A percentile compares a stretch with the other conserved stretches of the same genome.
Conservation (phyloP, 2,113 vertebrate species). For the Vulpes vulpes region DNA sequence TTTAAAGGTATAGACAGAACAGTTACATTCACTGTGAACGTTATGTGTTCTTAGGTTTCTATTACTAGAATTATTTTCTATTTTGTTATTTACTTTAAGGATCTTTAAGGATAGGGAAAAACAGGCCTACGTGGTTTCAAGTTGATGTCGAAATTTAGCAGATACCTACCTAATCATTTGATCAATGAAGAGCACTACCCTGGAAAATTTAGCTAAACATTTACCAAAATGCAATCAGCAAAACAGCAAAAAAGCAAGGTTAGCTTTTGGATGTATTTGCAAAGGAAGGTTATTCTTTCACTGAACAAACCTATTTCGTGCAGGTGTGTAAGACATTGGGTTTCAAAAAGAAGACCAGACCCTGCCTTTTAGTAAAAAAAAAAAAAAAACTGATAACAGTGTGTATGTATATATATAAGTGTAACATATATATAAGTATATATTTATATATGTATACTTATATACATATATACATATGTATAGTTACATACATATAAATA, state of each 20-base stretch:
- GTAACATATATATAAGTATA: not conserved
- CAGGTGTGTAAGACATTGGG: not conserved
- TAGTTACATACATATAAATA: too few species aligned
- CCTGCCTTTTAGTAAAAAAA: not conserved
- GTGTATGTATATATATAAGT: too few species aligned
- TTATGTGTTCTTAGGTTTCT: not conserved
- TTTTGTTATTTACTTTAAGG: not conserved
- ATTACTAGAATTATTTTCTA: not conserved
- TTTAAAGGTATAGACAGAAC: not conserved
- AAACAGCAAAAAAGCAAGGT: not conserved
- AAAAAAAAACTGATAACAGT: not conserved
- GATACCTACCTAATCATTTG: constrained; percentile 10
- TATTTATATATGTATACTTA: not conserved
- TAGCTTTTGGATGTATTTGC: not conserved
- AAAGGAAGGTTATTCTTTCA: not conserved
- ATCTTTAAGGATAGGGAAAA: not conserved
- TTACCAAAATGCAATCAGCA: constrained; percentile 20
- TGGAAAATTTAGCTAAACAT: not conserved
- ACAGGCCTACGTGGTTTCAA: not conserved
- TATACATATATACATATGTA: too few species aligned
- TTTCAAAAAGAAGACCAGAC: not conserved
- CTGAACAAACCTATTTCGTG: not conserved
- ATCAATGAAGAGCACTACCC: not conserved
- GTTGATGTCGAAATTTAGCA: not conserved
- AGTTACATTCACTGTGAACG: not conserved